Evolutionary conservation across 2,797 vertebrate species (phyloP).

Genomic region (Alexandromys oeconomus): DNA sequence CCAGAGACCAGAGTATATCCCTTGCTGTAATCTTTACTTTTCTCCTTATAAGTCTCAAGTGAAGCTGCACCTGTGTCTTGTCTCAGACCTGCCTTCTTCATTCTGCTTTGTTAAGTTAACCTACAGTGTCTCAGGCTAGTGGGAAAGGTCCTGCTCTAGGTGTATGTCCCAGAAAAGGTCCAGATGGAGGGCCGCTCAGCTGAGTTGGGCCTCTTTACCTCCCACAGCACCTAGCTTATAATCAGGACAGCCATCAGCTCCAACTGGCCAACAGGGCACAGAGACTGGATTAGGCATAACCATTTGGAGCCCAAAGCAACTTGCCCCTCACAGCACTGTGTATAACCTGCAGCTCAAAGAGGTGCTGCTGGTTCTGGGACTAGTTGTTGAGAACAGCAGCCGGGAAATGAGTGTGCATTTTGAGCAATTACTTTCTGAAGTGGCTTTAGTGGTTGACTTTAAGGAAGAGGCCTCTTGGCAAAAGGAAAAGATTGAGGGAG

Average conservation of each 20-base stretch:
- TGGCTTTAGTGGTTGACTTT: conserved; percentile 80
- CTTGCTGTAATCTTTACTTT: neutral
- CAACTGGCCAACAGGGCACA: neutral
- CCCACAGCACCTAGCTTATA: rapidly evolving
- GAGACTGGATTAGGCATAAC: neutral
- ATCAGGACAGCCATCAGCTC: neutral
- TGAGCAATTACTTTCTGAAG: conserved; percentile 71
- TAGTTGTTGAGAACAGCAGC: neutral
- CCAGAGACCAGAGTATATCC: neutral
- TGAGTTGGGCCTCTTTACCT: neutral
- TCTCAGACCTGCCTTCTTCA: neutral
- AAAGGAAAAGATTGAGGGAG: conserved; percentile 78
- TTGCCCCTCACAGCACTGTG: neutral
- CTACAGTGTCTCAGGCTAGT: neutral
- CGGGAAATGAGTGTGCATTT: neutral
- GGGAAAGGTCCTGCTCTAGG: neutral
- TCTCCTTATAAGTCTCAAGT: neutral
- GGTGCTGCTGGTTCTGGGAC: neutral
- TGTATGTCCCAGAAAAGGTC: neutral
- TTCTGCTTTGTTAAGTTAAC: neutral
- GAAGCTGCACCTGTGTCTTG: neutral
- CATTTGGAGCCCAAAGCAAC: neutral
- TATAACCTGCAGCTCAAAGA: neutral
- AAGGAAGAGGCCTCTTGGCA: conserved; percentile 83
- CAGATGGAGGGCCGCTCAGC: rapidly evolving